Base-by-base conservation (phyloP, 2,797 vertebrate species). In the Kryptopterus vitreolus region DNA sequence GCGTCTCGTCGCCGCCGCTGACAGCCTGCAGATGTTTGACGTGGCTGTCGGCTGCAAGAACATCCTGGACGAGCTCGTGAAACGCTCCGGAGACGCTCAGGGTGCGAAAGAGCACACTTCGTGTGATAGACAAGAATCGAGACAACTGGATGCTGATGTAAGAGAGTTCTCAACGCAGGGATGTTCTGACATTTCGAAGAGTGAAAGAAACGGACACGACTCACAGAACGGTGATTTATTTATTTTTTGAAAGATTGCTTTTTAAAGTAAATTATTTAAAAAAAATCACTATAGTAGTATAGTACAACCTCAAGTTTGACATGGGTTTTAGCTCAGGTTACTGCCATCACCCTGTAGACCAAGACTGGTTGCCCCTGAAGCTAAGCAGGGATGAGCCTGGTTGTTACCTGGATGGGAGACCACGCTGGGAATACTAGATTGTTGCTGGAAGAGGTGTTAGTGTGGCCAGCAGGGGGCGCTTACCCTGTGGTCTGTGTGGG, bases 11-110 rank as follows among this genome's bases (percentile, higher is more conserved):
- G 93, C 95, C 0, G 86, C 95, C 0, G 95, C 97, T 0, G 95
- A 96, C 89, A 96, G 92, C 88, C 92, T 98, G 68, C 96, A 97
- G 91, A 96, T 97, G 95, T 96, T 95, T 20, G 95, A 98, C 4
- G 93, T 97, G 81, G 95, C 96, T 0, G 92, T 95, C 0, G 92
- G 95, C 16, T 96, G 96, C 85, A 96, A 95, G 86, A 95, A 93
- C 29, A 92, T 96, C 77, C 93, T 97, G 70, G 91, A 90, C 65
- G 93, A 88, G 59, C 91, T 98, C 0, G 91, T 96, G 80, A 90
- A 83, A 82, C 90, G 87, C 76, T 86, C 83, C 0, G 50, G 20
- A 1, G 58, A 70, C 0, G 72, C 59, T 35, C 76, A 20, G 48
- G 43, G 9, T 59, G 38, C 22, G 18, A 77, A 66, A 12, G 4